Evolutionary conservation across 2,113 vertebrate genomes (phyloP).

Genomic region (Etia nguti): DNA sequence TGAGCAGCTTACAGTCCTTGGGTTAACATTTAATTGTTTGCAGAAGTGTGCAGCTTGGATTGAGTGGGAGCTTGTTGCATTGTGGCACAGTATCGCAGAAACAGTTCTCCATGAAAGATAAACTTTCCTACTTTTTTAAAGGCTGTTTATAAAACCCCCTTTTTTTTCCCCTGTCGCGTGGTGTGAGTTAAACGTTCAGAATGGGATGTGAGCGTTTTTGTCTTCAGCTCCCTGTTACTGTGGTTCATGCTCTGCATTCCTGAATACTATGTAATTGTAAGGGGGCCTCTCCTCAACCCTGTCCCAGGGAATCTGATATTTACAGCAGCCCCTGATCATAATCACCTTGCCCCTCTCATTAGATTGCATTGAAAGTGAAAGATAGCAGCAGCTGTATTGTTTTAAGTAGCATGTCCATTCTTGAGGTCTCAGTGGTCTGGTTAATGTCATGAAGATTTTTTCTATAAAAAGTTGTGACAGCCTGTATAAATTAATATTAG

Average conservation of each 20-base stretch:
- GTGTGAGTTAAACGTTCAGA: conserved; percentile 8
- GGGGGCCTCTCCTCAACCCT: conserved; percentile 67
- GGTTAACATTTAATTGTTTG: conserved; percentile 74
- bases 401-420: conserved; percentile 9
- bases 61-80: conserved; percentile 38
- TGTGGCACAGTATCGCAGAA: conserved; percentile 33
- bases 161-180: neutral
- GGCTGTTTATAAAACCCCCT: neutral
- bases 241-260: conserved; percentile 67
- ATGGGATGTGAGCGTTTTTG: conserved; percentile 31
- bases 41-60: conserved; percentile 63
- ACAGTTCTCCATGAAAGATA: conserved; percentile 29
- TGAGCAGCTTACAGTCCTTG: conserved; percentile 61
- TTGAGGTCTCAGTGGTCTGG: conserved; percentile 25
- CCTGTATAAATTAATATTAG: neutral
- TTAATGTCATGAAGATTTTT: conserved; percentile 11
- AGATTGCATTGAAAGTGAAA: conserved; percentile 57
- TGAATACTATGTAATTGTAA: conserved; percentile 70
- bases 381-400: conserved; percentile 66
- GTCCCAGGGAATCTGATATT: conserved; percentile 73
- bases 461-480: neutral
- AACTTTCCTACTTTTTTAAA: conserved; percentile 11
- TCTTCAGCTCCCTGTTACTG: conserved; percentile 40
- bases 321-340: conserved; percentile 67
- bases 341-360: conserved; percentile 65